A percentile compares a stretch with the other conserved stretches of the same genome.
Conservation (phyloP, 2,797 vertebrate species). For the Argentina silus region DNA sequence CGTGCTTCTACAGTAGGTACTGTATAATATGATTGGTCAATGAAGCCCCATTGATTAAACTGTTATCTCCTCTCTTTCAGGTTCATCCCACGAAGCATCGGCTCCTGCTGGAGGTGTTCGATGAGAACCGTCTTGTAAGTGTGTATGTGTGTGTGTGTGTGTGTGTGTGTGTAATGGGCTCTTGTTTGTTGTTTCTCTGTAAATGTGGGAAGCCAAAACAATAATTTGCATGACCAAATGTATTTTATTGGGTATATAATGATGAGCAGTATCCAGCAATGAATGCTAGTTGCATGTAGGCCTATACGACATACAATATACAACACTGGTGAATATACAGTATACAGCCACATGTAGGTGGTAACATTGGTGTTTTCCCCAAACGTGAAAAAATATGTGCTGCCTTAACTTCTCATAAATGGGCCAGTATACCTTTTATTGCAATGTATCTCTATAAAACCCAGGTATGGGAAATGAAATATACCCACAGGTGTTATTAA, state of each 20-base stretch:
- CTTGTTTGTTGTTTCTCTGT: slow-evolving; percentile 10
- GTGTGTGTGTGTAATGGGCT: slow-evolving; percentile 2
- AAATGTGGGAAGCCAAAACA: background rate
- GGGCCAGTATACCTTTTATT: slow-evolving; percentile 43
- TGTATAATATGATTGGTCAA: too few species aligned
- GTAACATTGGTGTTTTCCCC: slow-evolving; percentile 26
- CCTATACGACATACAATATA: background rate
- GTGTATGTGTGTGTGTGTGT: slow-evolving; percentile 2
- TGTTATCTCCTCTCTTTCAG: slow-evolving; percentile 65
- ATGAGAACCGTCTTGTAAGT: slow-evolving; percentile 96
- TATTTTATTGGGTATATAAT: background rate
- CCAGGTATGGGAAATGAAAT: slow-evolving; percentile 58
- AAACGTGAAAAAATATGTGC: slow-evolving; percentile 22
- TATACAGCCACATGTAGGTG: background rate
- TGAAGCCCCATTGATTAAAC: background rate
- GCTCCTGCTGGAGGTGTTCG: slow-evolving; percentile 94
- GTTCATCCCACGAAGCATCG: slow-evolving; percentile 90
- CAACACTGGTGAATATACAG: background rate
- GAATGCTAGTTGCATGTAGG: background rate
- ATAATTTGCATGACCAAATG: background rate
- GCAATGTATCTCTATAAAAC: slow-evolving; percentile 36
- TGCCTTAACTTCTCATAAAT: slow-evolving; percentile 36
- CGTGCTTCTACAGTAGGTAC: background rate
- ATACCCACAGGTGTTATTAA: slow-evolving; percentile 69
- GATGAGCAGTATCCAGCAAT: background rate